Conservation (phyloP, 2,113 vertebrate species). For the Copsychus sechellarum region DNA sequence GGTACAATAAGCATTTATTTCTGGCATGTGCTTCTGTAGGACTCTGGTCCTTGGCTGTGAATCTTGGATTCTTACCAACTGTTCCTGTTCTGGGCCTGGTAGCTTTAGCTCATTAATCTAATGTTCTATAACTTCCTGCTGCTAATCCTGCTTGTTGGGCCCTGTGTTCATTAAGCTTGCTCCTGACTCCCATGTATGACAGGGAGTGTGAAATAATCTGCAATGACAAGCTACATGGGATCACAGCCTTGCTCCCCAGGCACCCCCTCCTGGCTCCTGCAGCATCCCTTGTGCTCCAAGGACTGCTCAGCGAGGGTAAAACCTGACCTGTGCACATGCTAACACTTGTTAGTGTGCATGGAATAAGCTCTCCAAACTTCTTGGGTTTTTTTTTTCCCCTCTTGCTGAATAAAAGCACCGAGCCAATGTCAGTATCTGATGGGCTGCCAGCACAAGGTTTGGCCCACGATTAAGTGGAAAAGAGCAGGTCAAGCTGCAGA, state of each 20-base stretch:
- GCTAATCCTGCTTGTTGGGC: constrained; percentile 30
- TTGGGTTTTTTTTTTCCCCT: background rate
- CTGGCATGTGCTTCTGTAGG: background rate
- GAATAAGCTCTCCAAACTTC: background rate
- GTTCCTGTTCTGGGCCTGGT: constrained; percentile 2
- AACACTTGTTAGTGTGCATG: background rate
- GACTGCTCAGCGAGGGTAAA: background rate
- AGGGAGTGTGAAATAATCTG: background rate
- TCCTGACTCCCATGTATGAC: background rate
- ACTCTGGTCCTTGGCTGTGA: background rate
- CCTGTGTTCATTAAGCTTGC: background rate
- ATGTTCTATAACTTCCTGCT: constrained; percentile 38
- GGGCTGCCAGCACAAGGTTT: background rate
- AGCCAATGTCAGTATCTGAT: background rate
- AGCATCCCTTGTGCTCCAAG: background rate
- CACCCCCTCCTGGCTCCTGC: background rate
- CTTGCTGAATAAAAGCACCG: background rate
- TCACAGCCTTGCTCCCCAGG: background rate
- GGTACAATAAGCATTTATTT: background rate
- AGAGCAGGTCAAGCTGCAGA: background rate
- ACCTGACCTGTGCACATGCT: background rate
- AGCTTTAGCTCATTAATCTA: constrained; percentile 37
- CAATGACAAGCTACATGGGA: fast-evolving
- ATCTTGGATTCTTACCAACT: constrained; percentile 25
- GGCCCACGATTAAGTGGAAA: background rate